Percentiles rank a stretch among this genome's conserved stretches.
These are phyloP conservation scores for Diuraphis noxia DNA, from an alignment of 1,140 invertebrate genomes.

Conservation along the genomic window DNA sequence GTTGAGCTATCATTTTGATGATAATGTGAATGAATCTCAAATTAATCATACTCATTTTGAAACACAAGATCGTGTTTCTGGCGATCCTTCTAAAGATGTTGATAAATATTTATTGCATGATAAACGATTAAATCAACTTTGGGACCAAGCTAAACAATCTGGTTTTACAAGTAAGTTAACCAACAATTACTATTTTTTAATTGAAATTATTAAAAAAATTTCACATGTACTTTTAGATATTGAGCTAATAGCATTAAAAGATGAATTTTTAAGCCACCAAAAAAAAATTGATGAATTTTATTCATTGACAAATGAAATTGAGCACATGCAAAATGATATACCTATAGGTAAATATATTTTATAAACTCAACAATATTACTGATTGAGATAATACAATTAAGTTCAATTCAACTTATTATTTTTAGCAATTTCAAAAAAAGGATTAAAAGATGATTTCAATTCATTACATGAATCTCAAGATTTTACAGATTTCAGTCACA, in stretches of 20 bases:
- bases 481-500: background rate
- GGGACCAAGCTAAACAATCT: slow-evolving; percentile 83
- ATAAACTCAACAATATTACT: background rate
- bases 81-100: slow-evolving; percentile 56
- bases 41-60: slow-evolving; percentile 68
- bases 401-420: background rate
- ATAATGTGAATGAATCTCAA: slow-evolving; percentile 65
- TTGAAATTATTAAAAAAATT: slow-evolving; percentile 6
- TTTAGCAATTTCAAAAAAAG: slow-evolving; percentile 44
- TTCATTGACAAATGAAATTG: slow-evolving; percentile 73
- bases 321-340: slow-evolving; percentile 63
- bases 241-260: slow-evolving; percentile 79
- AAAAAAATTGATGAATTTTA: slow-evolving; percentile 91
- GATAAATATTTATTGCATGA: slow-evolving; percentile 83
- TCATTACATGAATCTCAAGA: slow-evolving; percentile 20
- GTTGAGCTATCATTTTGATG: slow-evolving; percentile 77
- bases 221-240: slow-evolving; percentile 64
- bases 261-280: slow-evolving; percentile 90
- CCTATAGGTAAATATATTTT: slow-evolving; percentile 67
- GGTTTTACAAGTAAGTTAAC: slow-evolving; percentile 72
- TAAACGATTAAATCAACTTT: slow-evolving; percentile 86
- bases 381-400: background rate
- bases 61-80: slow-evolving; percentile 59
- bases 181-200: slow-evolving; percentile 28
- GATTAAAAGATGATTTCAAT: slow-evolving; percentile 36